Evolutionary conservation across 2,888 invertebrate genomes (phyloP).

Genomic region (Ditula angustiorana): DNA sequence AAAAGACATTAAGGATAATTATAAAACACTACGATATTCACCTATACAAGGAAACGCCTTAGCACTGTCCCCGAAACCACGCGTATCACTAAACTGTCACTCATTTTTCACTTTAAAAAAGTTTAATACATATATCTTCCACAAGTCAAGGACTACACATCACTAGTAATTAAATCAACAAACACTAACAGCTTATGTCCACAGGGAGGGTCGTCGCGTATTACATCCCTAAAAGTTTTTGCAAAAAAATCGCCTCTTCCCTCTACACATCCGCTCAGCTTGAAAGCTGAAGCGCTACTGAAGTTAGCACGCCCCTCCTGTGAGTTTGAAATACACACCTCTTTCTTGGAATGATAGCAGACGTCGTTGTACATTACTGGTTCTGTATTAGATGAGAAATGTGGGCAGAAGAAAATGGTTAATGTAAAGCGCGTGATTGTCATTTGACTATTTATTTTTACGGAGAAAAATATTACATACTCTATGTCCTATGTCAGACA

Average conservation of each 20-base stretch:
- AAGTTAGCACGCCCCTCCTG: constrained; percentile 44
- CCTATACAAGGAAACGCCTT: constrained; percentile 63
- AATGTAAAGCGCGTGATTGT: neutral
- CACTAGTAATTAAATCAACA: constrained; percentile 12
- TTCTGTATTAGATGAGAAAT: neutral
- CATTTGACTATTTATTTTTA: too few relatives aligned
- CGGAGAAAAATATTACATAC: too few relatives aligned
- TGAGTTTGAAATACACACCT: constrained; percentile 27
- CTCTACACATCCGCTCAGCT: constrained; percentile 60
- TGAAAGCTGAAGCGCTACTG: constrained; percentile 71
- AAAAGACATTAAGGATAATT: neutral
- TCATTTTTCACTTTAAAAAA: constrained; percentile 33
- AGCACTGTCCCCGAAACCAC: constrained; percentile 49
- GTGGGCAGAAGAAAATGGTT: neutral
- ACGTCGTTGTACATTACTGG: constrained; percentile 21
- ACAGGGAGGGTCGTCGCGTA: constrained; percentile 48
- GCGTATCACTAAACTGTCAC: constrained; percentile 47
- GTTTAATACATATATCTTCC: constrained; percentile 10
- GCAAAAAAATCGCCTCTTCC: constrained; percentile 59
- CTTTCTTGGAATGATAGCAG: constrained; percentile 13
- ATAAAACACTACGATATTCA: constrained; percentile 52
- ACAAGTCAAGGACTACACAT: constrained; percentile 30
- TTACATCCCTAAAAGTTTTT: constrained; percentile 61
- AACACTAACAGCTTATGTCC: neutral
- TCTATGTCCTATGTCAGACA: too few relatives aligned